Base-by-base conservation (phyloP, 2,888 invertebrate species). In the Mythimna impura region DNA sequence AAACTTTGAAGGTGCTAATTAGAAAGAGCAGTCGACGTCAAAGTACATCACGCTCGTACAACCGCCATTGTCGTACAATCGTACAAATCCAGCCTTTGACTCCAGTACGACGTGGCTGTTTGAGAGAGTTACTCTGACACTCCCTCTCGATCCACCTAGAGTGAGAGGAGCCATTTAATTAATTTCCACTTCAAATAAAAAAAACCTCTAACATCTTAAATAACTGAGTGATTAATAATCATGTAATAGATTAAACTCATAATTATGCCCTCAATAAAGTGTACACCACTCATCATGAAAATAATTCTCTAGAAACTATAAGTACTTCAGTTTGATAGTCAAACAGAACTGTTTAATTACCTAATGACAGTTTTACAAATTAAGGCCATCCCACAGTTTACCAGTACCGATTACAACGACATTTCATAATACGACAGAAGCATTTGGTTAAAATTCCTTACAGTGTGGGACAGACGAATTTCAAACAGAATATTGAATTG, bases 381-480 rank as follows among this genome's bases (percentile, higher is more conserved):
- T 73, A 73, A 73, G 36, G 43, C 3, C 65, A 62, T 71, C 43
- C 12, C 25, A 54, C 10, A 58, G 14, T n/a, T 17, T 22, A 57
- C 12, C 34, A 30, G 36, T 50, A 25, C 9, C 47, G 25, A 40
- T 22, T 7, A 73, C 8, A 65, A 66, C 52, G 54, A 61, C 60
- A 66, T 73, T 65, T 61, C 47, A 55, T 30, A 47, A 40, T 73
- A 30, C 50, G 25, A 52, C 63, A 73, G 20, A 14, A 30, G 25
- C 36, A 61, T 61, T 73, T 40, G n/a, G 66, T 74, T 55, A 55
- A 74, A 50, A 74, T 74, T 62, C 61, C 50, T 12, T 54, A 3
- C 2, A 20, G 20, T 30, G 60, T 54, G 50, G 52, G 40, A 6
- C 61, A 14, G 57, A 57, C 25, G 30, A 34, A 25, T 62, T 63